These are phyloP conservation scores for Penelope pileata DNA, from an alignment of 2,113 vertebrate genomes.

Conservation along the genomic window DNA sequence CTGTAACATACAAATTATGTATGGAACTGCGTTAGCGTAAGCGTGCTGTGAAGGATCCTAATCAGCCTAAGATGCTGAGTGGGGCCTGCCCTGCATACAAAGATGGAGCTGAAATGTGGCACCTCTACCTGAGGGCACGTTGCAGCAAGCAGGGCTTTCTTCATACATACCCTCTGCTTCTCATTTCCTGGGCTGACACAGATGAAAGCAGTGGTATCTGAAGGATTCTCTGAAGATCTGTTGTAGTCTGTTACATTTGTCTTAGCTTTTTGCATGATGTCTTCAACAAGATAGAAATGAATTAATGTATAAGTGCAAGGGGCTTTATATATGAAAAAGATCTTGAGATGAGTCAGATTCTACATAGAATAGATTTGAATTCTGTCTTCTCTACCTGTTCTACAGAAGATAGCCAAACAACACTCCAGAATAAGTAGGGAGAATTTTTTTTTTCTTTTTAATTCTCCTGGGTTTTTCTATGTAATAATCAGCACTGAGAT, in stretches of 20 bases:
- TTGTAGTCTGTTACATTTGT: not conserved
- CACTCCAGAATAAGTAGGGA: not conserved
- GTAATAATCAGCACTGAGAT: not conserved
- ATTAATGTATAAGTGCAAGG: not conserved
- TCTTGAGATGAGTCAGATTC: not conserved
- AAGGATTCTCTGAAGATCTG: not conserved
- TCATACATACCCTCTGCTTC: not conserved
- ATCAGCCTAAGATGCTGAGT: not conserved
- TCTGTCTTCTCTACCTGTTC: not conserved
- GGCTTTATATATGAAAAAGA: not conserved
- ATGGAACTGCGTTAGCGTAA: not conserved
- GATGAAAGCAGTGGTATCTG: not conserved
- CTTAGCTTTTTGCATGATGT: not conserved
- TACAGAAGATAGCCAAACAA: not conserved
- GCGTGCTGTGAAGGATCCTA: not conserved
- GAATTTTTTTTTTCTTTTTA: not conserved
- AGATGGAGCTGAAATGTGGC: not conserved
- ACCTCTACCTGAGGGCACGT: fast-evolving
- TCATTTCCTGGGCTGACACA: not conserved
- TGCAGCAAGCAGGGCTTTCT: not conserved
- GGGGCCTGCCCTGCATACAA: not conserved
- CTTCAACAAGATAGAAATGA: not conserved
- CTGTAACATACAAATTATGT: not conserved
- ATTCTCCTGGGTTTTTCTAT: not conserved
- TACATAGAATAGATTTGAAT: not conserved